phyloP scores from a whole-genome alignment of 2,797 vertebrate species.

The Potorous gilbertii region DNA sequence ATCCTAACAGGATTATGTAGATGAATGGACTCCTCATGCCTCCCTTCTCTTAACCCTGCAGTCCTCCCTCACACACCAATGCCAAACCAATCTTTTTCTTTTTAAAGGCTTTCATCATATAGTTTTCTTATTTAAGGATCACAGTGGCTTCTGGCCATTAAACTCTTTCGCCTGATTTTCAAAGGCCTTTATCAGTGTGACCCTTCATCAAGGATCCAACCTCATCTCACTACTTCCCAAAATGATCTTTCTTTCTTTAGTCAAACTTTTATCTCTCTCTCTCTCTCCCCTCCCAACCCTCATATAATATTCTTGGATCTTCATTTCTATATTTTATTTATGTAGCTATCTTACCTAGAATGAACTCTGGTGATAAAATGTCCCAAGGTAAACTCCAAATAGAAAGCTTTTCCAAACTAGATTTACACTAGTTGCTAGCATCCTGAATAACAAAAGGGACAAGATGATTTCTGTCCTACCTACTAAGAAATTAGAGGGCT shows the following conservation, averaged over 20 bases:
- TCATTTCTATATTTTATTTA: background rate
- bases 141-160: background rate
- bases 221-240: background rate
- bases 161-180: background rate
- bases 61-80: background rate
- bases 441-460: background rate
- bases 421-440: background rate
- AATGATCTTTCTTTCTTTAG: background rate
- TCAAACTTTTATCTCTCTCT: background rate
- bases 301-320: background rate
- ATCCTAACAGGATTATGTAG: background rate
- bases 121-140: background rate
- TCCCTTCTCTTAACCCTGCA: background rate
- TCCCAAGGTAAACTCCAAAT: background rate
- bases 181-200: background rate
- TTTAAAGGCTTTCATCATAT: background rate
- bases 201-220: background rate
- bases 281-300: background rate
- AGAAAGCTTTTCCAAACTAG: background rate
- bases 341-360: background rate
- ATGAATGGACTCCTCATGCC: background rate
- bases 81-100: background rate
- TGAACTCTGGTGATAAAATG: background rate
- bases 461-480: background rate
- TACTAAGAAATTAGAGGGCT: background rate